Base-by-base conservation (phyloP, 2,888 invertebrate species). In the Scaptomyza reducta region DNA sequence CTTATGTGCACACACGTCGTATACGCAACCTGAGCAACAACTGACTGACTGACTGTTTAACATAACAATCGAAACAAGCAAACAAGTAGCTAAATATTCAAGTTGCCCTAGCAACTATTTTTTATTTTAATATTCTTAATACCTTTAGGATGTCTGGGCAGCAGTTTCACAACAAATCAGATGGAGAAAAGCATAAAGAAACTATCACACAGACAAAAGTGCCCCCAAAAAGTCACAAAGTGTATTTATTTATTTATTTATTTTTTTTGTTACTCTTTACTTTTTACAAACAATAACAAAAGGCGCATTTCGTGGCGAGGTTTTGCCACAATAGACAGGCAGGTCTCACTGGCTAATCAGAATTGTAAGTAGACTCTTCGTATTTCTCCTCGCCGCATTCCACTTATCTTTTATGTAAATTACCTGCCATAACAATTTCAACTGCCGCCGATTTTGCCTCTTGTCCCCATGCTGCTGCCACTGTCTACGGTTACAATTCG, bases 61-160 rank as follows among this genome's bases (percentile, higher is more conserved):
- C 85, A 89, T 88, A 63, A 88, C 89, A 88, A 85, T 67, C 50
- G 73, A 68, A 55, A 59, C 55, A 69, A 35, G 81, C 79, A 84
- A 89, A 89, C 89, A 89, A 89, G 89, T 89, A 84, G 84, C 76
- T 65, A 62, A 55, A 61, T 61, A 60, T 56, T 59, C 67, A 18
- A 51, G 35, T 42, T 47, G 51, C 44, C 31, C 54, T 47, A 49
- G 9, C 40, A 63, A 45, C 67, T 54, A 56, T 55, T 54, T 60
- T 55, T 54, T 54, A 58, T 72, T 49, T 74, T 64, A 44, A 58
- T 72, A 51, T 73, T 62, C 72, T 82, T 89, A 89, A 89, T 89
- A 79, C 89, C 62, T 89, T 89, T 85, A 89, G 89, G 89, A 89
- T 88, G 89, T 89, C 82, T 31, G 44, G 27, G 63, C 58, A 64